Evolutionary conservation across 2,888 invertebrate genomes (phyloP), one percentile per base, ranked within the genome.

Genomic region (Philereme transversata): DNA sequence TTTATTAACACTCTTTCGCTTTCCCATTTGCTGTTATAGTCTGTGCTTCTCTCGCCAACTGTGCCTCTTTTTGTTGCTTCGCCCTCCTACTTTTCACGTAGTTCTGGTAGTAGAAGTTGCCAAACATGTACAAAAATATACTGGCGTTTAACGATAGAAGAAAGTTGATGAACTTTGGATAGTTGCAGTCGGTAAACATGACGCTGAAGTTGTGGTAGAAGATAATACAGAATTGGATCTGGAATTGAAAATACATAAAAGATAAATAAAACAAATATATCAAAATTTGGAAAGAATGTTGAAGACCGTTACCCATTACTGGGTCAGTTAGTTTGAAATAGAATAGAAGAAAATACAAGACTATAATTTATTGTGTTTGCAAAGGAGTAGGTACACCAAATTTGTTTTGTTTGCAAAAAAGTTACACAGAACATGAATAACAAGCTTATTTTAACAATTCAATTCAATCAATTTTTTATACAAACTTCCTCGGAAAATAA

Each of bases 191-290:
- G 65, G 94, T 92, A 75, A 95, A 94, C 90, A 94, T 93, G 5
- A 95, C 93, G 70, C 90, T 90, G 55, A 94, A 82, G 73, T 95
- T 95, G 82, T 97, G 97, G 57, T 95, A 92, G 78, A 96, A 94
- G 78, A 97, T 95, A 47, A 97, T 95, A 75, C 94, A 87, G 84
- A 97, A 97, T 84, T 97, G 97, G 56, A 95, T 89, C 95, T 96
- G 87, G 45, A 81, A 80, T 33, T 66, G 66, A 73, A 57, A 64
- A 60, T 22, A 22, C 22, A n/a, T n/a, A 22, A 22, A 1, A 22
- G 22, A 3, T 22, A 22, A 22, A 22, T 22, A 22, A 22, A 22
- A 2, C 1, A 22, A 22, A 22, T 22, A 22, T 22, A 22, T 22
- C 22, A 22, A 22, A 22, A 22, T 22, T 22, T 22, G 22, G 22